Conservation (phyloP, 2,113 vertebrate species). For the Callorhinus ursinus region DNA sequence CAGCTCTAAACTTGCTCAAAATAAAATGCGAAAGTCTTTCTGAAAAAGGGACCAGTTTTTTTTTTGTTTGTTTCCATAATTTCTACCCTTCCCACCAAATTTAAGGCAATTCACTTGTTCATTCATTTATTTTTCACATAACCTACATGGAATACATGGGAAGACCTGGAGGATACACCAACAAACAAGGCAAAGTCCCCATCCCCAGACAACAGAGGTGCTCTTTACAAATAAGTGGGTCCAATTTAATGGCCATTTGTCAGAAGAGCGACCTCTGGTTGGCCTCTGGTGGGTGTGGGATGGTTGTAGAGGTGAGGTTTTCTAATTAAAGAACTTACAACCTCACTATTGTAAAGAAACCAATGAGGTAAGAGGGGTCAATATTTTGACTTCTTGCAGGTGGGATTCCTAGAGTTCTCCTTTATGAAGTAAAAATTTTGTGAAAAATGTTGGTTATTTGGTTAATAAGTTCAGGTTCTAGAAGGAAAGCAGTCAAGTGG, state of each 20-base stretch:
- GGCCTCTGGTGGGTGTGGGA: neutral
- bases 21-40: neutral
- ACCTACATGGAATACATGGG: neutral
- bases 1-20: neutral
- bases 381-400: neutral
- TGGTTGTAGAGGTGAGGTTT: neutral
- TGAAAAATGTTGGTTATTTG: neutral
- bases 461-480: neutral
- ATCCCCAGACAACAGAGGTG: neutral
- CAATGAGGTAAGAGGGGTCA: neutral
- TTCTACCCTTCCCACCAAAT: neutral
- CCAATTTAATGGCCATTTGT: neutral
- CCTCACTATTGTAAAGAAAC: neutral
- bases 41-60: neutral
- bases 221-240: neutral
- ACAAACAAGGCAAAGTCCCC: neutral
- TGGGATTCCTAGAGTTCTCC: neutral
- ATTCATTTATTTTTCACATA: neutral
- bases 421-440: neutral
- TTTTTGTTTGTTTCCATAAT: neutral
- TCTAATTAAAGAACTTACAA: neutral
- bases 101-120: neutral
- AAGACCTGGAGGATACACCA: neutral
- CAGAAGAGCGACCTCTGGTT: neutral
- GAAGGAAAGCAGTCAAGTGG: neutral